phyloP scores from a whole-genome alignment of 2,888 invertebrate genomes.

The Agrotis puta region DNA sequence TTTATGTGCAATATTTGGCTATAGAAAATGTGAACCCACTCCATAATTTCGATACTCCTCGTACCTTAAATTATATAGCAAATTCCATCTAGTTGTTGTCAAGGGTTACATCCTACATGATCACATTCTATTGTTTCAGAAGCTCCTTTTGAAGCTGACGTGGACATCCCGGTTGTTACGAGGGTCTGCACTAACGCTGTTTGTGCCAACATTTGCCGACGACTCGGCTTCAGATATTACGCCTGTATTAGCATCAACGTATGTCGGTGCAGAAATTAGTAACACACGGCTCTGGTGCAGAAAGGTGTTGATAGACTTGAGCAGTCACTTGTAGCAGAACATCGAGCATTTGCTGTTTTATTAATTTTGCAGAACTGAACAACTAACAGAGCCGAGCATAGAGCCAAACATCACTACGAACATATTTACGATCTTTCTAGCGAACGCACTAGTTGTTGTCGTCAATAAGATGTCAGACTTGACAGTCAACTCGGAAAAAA shows the following conservation, averaged over 20 bases:
- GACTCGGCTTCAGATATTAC: slow-evolving; percentile 4
- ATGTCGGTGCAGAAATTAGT: background rate
- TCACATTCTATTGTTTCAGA: slow-evolving; percentile 1
- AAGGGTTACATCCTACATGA: background rate
- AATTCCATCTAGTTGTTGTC: background rate
- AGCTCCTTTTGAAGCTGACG: background rate
- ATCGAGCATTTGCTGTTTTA: too few relatives aligned
- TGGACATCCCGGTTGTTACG: background rate
- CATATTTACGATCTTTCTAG: too few relatives aligned
- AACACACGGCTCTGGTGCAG: background rate
- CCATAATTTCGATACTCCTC: background rate
- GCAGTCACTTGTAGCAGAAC: too few relatives aligned
- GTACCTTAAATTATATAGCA: too few relatives aligned
- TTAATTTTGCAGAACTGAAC: too few relatives aligned
- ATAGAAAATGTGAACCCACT: background rate
- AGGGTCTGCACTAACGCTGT: slow-evolving; percentile 1
- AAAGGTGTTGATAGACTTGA: background rate
- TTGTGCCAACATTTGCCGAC: background rate
- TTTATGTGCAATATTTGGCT: too few relatives aligned
- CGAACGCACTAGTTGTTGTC: too few relatives aligned
- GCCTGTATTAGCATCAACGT: background rate
- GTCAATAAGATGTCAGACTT: too few relatives aligned
- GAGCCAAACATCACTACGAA: too few relatives aligned
- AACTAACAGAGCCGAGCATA: too few relatives aligned
- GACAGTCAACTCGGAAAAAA: too few relatives aligned